These are phyloP conservation scores for Lathamus discolor DNA, from an alignment of 2,113 vertebrate genomes.

Conservation along the genomic window DNA sequence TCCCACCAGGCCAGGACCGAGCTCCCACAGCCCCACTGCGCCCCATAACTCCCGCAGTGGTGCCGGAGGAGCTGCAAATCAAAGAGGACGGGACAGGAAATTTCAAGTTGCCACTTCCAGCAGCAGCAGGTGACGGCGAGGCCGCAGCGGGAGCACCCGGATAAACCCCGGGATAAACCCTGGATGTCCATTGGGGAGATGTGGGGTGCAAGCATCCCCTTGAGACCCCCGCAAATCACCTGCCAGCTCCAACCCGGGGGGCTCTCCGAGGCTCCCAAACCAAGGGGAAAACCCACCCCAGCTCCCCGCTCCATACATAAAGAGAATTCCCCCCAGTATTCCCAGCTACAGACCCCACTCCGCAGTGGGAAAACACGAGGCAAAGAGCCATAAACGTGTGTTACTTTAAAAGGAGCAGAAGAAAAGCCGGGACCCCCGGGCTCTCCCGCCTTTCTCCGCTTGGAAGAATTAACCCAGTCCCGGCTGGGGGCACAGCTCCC, in stretches of 20 bases:
- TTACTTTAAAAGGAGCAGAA: not conserved
- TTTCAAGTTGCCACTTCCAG: not conserved
- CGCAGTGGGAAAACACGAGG: accelerated
- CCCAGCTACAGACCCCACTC: not conserved
- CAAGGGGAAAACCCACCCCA: not conserved
- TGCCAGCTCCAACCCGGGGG: not conserved
- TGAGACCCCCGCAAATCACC: not conserved
- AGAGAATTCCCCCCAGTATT: not conserved
- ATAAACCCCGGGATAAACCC: not conserved
- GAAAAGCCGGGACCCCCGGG: not conserved
- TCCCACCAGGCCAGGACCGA: accelerated
- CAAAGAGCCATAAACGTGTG: not conserved
- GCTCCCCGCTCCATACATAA: accelerated
- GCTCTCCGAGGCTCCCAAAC: not conserved
- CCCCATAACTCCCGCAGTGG: accelerated
- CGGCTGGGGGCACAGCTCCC: not conserved
- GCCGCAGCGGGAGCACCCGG: accelerated
- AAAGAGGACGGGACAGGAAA: not conserved
- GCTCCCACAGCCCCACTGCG: not conserved
- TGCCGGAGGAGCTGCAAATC: not conserved
- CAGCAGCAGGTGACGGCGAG: not conserved
- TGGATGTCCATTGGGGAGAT: not conserved
- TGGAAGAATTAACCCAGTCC: not conserved
- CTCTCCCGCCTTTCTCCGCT: not conserved
- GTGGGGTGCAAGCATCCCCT: not conserved